A percentile compares a stretch with the other conserved stretches of the same genome.
Evolutionary conservation across 1,140 invertebrate genomes (phyloP).

Genomic region (Drosophila serrata): DNA sequence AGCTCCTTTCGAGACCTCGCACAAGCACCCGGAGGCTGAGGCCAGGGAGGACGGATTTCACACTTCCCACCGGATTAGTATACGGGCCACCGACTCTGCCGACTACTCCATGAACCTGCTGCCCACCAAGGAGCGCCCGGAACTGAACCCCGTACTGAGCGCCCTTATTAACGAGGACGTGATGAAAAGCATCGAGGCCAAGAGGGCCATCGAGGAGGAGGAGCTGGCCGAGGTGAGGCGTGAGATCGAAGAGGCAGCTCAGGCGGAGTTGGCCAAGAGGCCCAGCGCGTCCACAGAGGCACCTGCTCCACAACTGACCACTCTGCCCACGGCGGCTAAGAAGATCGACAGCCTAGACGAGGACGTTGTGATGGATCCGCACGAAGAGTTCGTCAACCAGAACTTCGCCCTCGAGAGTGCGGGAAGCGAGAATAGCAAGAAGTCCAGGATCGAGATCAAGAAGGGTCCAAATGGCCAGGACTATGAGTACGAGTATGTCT

Average conservation of each 20-base stretch:
- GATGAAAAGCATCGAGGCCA: conserved; percentile 85
- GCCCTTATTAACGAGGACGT: conserved; percentile 84
- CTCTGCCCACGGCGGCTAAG: conserved; percentile 58
- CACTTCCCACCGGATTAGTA: conserved; percentile 74
- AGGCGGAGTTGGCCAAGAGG: conserved; percentile 41
- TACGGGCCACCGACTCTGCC: conserved; percentile 54
- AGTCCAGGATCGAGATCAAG: conserved; percentile 92
- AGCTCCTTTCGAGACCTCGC: conserved; percentile 74
- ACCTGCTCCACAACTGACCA: conserved; percentile 49
- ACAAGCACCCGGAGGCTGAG: conserved; percentile 70
- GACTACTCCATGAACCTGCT: conserved; percentile 79
- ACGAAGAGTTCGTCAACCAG: conserved; percentile 79
- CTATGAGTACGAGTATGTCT: conserved; percentile 96
- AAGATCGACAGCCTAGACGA: conserved; percentile 65
- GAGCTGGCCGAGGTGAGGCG: conserved; percentile 74
- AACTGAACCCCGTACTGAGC: conserved; percentile 81
- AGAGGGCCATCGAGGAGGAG: conserved; percentile 80
- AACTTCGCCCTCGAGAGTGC: conserved; percentile 74
- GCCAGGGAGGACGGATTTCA: conserved; percentile 69
- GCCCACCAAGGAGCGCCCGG: conserved; percentile 82
- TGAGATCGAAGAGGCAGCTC: conserved; percentile 64
- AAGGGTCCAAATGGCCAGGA: conserved; percentile 96
- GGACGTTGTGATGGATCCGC: conserved; percentile 65
- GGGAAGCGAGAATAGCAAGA: conserved; percentile 85
- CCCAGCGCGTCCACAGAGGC: conserved; percentile 47